Base-by-base conservation (phyloP, 2,797 vertebrate species). In the Cephalopachus bancanus region DNA sequence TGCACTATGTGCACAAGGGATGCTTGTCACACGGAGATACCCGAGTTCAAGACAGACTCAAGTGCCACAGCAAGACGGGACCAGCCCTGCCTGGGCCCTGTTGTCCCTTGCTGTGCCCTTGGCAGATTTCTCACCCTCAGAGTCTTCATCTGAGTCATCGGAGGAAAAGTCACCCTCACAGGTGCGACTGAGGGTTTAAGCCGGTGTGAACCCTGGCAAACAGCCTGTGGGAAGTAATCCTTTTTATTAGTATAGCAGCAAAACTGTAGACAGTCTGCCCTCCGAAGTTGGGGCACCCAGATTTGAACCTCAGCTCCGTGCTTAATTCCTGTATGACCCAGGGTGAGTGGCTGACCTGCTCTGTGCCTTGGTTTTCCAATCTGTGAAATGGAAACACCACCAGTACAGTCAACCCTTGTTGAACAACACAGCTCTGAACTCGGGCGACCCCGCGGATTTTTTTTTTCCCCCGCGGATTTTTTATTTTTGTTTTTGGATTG, bases 1-100 rank as follows among this genome's bases (percentile, higher is more conserved):
- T 1, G 7, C 0, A 16, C 2, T 5, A 20, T 16, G 3, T 2
- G 12, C 83, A 81, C 62, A 10, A 0, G 12, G 37, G 71, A 14
- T 11, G 28, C 28, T 4, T 59, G 64, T 30, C 59, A n/a, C 9
- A 88, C 12, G 37, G 71, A 78, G 57, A 83, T 20, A 6, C 12
- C 0, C 0, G 11, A 30, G 75, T 67, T 28, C 49, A 49, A 89
- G 83, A 53, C 19, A 59, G 89, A 83, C 4, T 3, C 1, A 57
- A 67, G 51, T 1, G 5, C 10, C 15, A 7, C 1, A 6, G 57
- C n/a, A 24, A 88, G 83, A 64, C 0, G 12, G 26, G 24, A 28
- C 17, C 14, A 9, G 55, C 71, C 33, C 17, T 67, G 67, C 33
- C 20, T 4, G 19, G 28, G 30, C 44, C 44, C 4, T 28, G 80